Evolutionary conservation across 2,888 invertebrate genomes (phyloP).

Genomic region (Lumbricus terrestris): DNA sequence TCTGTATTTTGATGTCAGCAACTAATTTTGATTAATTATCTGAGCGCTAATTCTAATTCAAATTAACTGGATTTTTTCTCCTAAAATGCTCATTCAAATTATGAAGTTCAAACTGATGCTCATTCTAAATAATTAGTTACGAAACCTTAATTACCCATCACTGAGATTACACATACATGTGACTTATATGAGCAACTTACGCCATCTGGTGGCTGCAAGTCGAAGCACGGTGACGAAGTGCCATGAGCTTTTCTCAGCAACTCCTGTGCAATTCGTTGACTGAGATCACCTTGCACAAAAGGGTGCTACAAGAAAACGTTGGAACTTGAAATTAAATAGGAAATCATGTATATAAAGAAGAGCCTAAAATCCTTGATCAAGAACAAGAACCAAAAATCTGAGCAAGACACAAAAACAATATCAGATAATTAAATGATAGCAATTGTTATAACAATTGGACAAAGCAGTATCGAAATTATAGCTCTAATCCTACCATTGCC

Average conservation of each 20-base stretch:
- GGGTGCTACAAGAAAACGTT: not conserved
- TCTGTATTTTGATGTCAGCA: no score
- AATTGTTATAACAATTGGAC: not conserved
- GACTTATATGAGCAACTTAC: not conserved
- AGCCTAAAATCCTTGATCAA: not conserved
- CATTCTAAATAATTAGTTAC: no score
- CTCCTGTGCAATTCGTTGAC: conserved; percentile 84
- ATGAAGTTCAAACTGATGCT: no score
- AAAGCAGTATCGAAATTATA: not conserved
- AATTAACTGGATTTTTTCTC: no score
- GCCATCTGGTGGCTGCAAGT: conserved; percentile 7
- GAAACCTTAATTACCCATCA: no score
- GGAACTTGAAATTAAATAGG: not conserved
- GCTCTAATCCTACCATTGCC: not conserved
- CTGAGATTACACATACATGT: not conserved
- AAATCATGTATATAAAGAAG: not conserved
- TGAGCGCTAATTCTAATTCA: no score
- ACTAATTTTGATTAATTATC: no score
- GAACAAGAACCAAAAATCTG: not conserved
- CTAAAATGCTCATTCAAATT: no score
- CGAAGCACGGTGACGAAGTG: conserved; percentile 63
- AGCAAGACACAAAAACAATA: not conserved
- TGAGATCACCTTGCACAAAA: conserved; percentile 72
- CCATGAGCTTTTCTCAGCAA: conserved; percentile 74
- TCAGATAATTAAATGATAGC: not conserved